A percentile compares a stretch with the other conserved stretches of the same genome.
Conservation (phyloP, 2,797 vertebrate genomes). For the Enoplosus armatus region DNA sequence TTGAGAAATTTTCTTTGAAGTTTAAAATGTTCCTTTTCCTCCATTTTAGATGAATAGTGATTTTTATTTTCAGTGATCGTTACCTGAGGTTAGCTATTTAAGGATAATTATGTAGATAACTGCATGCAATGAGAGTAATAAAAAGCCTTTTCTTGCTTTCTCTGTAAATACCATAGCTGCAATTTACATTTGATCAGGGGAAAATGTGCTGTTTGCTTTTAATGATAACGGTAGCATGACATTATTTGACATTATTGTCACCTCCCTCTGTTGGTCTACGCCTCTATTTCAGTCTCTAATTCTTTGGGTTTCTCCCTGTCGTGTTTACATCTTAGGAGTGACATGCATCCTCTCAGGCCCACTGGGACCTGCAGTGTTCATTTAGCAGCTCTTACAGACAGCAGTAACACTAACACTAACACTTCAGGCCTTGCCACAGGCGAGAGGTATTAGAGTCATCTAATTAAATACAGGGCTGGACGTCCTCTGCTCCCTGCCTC, state of each 20-base stretch:
- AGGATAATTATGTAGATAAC: slow-evolving; percentile 9
- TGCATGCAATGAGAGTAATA: slow-evolving; percentile 8
- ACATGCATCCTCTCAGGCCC: slow-evolving; percentile 88
- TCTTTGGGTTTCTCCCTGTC: slow-evolving; percentile 56
- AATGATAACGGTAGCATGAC: neutral
- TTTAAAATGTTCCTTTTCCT: neutral
- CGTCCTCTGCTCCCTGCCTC: slow-evolving; percentile 59
- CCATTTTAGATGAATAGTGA: neutral
- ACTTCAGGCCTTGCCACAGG: slow-evolving; percentile 85
- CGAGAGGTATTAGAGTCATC: slow-evolving; percentile 89
- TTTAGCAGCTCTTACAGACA: slow-evolving; percentile 93
- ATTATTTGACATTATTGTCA: slow-evolving; percentile 31
- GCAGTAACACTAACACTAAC: slow-evolving; percentile 85
- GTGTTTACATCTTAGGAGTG: slow-evolving; percentile 87
- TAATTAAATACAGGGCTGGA: slow-evolving; percentile 91
- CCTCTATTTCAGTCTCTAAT: neutral
- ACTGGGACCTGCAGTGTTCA: slow-evolving; percentile 92
- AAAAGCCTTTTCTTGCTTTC: slow-evolving; percentile 3
- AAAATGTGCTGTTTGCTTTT: neutral
- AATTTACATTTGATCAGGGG: slow-evolving; percentile 10
- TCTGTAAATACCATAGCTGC: slow-evolving; percentile 7
- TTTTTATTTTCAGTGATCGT: slow-evolving; percentile 1
- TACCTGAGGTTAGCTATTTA: slow-evolving; percentile 8
- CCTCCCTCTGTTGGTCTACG: slow-evolving; percentile 36
- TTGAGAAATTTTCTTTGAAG: neutral